phyloP scores from a whole-genome alignment of 2,888 invertebrate genomes.

The Tiliacea aurago region DNA sequence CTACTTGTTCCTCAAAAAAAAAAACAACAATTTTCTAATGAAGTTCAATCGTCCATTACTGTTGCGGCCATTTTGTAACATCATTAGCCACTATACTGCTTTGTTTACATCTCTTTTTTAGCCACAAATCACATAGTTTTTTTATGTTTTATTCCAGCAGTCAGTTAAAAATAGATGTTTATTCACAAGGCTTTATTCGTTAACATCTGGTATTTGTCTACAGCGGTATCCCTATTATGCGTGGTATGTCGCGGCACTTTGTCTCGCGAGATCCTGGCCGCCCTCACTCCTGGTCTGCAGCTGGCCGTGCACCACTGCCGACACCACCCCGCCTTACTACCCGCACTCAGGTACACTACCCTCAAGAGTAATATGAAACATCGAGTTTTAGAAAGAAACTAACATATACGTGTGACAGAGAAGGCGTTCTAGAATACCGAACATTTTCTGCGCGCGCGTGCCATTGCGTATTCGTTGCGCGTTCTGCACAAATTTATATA shows the following conservation, averaged over 20 bases:
- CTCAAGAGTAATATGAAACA: not conserved
- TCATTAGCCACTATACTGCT: too few relatives aligned
- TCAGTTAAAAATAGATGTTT: too few relatives aligned
- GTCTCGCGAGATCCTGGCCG: slow-evolving; percentile 74
- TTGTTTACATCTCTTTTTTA: too few relatives aligned
- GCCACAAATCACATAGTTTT: too few relatives aligned
- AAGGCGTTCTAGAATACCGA: not conserved
- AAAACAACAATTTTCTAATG: too few relatives aligned
- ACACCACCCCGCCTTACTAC: slow-evolving; percentile 79
- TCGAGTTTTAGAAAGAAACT: not conserved
- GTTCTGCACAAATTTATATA: not conserved
- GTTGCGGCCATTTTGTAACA: too few relatives aligned
- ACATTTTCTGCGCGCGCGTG: not conserved
- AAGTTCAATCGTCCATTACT: too few relatives aligned
- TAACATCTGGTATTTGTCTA: too few relatives aligned
- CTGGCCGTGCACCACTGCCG: slow-evolving; percentile 83
- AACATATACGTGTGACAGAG: not conserved
- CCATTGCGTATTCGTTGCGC: not conserved
- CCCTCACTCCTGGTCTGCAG: slow-evolving; percentile 84
- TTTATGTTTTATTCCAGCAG: too few relatives aligned
- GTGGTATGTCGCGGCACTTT: slow-evolving; percentile 72
- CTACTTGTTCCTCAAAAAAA: too few relatives aligned
- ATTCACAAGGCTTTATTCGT: too few relatives aligned
- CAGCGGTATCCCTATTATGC: slow-evolving; percentile 85
- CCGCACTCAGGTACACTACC: slow-evolving; percentile 79